A percentile compares a stretch with the other conserved stretches of the same genome.
These are phyloP conservation scores for Orius insidiosus DNA, from an alignment of 1,140 invertebrate species.

Conservation along the genomic window DNA sequence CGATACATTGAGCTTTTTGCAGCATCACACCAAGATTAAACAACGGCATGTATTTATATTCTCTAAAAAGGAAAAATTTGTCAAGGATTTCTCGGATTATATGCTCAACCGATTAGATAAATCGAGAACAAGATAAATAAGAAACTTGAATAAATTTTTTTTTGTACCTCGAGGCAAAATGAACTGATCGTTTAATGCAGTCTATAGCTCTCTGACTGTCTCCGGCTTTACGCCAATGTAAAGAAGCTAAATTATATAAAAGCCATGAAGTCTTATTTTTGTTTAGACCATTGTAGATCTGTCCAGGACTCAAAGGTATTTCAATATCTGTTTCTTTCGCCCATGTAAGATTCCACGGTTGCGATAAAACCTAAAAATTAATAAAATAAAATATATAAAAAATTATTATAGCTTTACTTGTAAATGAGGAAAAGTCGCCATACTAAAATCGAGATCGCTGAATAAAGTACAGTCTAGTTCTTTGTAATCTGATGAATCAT, in stretches of 20 bases:
- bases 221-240: conserved; percentile 71
- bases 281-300: conserved; percentile 40
- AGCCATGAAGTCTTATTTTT: conserved; percentile 66
- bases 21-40: conserved; percentile 67
- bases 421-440: conserved; percentile 66
- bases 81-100: not conserved
- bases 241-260: conserved; percentile 63
- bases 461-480: conserved; percentile 47
- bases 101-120: not conserved
- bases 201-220: conserved; percentile 61
- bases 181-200: conserved; percentile 58
- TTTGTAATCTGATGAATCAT: conserved; percentile 5
- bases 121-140: not conserved
- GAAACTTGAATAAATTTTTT: not conserved
- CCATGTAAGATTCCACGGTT: conserved; percentile 41
- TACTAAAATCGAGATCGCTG: conserved; percentile 49
- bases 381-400: not conserved
- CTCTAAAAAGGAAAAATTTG: conserved; percentile 26
- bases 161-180: conserved; percentile 54
- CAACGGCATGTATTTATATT: conserved; percentile 59
- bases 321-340: conserved; percentile 43
- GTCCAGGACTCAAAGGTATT: conserved; percentile 41
- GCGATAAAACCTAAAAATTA: conserved; percentile 36
- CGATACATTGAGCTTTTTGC: conserved; percentile 48
- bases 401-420: conserved; percentile 33